Evolutionary conservation across 2,797 vertebrate genomes (phyloP).

Genomic region (Pipistrellus kuhlii): DNA sequence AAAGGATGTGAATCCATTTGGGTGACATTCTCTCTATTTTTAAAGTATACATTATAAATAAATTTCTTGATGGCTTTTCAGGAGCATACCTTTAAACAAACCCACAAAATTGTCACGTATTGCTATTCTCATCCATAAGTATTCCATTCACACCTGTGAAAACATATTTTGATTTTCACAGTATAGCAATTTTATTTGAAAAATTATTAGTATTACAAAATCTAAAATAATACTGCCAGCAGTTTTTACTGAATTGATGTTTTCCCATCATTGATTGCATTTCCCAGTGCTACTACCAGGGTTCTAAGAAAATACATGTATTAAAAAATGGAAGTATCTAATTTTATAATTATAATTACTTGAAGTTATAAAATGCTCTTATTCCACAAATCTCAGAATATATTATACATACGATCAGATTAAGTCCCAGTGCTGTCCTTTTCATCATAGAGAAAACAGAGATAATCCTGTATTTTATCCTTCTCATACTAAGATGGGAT

Average conservation of each 20-base stretch:
- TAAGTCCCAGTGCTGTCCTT: not conserved
- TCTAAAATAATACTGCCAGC: not conserved
- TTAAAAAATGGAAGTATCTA: not conserved
- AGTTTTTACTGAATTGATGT: constrained; percentile 24
- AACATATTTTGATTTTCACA: constrained; percentile 57
- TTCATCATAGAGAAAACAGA: not conserved
- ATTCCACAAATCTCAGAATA: not conserved
- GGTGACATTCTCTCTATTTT: not conserved
- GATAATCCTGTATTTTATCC: not conserved
- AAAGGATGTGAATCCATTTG: constrained; percentile 3
- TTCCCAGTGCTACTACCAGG: not conserved
- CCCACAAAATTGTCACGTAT: not conserved
- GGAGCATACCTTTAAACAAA: not conserved
- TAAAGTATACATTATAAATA: constrained; percentile 17
- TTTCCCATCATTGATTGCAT: not conserved
- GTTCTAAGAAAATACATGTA: constrained; percentile 13
- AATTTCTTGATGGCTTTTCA: constrained; percentile 28
- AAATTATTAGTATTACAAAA: constrained; percentile 51
- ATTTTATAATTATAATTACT: constrained; percentile 10
- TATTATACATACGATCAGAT: not conserved
- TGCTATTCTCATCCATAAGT: not conserved
- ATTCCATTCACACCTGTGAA: constrained; percentile 2
- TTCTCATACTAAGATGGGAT: not conserved
- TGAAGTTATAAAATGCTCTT: not conserved
- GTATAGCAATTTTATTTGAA: constrained; percentile 65